phyloP scores from a whole-genome alignment of 2,888 invertebrate species.

The Ommatoiulus sabulosus region DNA sequence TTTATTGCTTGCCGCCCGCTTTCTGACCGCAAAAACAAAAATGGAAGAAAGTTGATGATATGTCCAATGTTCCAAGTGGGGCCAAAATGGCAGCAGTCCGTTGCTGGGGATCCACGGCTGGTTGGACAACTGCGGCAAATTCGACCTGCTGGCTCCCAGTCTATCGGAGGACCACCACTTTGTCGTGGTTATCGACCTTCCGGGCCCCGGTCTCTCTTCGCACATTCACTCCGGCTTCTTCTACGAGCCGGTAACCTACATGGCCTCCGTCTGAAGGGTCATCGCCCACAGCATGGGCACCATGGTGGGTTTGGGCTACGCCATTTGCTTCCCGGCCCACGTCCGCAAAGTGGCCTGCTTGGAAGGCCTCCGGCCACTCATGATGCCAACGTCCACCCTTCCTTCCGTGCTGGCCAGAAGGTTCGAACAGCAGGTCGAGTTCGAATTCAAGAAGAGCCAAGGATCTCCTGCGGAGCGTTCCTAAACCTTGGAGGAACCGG shows the following conservation, averaged over 20 bases:
- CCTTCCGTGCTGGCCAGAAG: too few species aligned
- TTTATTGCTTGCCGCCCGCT: too few species aligned
- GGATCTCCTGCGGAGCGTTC: background rate
- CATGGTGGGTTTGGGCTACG: background rate
- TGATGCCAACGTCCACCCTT: too few species aligned
- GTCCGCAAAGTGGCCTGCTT: background rate
- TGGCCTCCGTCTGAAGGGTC: constrained; percentile 79
- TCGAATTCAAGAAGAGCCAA: background rate
- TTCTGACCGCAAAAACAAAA: too few species aligned
- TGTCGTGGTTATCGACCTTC: constrained; percentile 71
- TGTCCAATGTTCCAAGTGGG: too few species aligned
- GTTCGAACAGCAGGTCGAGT: background rate
- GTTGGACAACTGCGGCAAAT: constrained; percentile 83
- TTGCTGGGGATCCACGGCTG: constrained; percentile 82
- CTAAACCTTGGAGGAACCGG: too few species aligned
- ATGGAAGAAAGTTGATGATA: too few species aligned
- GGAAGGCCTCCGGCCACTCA: background rate
- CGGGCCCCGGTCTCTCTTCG: constrained; percentile 74
- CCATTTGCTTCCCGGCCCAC: background rate
- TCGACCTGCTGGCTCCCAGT: too few species aligned
- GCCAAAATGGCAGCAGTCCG: constrained; percentile 75
- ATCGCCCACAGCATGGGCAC: constrained; percentile 70
- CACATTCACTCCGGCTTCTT: constrained; percentile 71
- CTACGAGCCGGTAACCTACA: constrained; percentile 86
- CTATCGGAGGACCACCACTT: too few species aligned